Conservation (phyloP, 2,888 invertebrate species). For the Belgica antarctica region DNA sequence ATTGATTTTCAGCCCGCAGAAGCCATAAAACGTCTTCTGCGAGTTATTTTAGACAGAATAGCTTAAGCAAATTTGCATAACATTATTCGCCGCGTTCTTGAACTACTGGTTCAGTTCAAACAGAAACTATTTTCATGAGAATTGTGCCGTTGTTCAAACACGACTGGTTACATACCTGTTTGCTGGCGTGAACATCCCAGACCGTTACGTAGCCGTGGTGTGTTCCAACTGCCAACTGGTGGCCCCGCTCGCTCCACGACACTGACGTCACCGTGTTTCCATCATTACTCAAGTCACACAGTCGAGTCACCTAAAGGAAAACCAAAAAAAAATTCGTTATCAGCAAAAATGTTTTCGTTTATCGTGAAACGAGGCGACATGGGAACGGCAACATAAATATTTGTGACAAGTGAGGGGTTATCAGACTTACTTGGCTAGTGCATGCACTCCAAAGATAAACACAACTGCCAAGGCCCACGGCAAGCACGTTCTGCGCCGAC, state of each 20-base stretch:
- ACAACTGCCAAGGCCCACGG: constrained; percentile 95
- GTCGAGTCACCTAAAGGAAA: constrained; percentile 70
- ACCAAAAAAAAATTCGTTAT: background rate
- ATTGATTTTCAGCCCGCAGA: too few relatives aligned
- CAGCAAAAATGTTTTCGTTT: background rate
- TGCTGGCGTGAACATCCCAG: constrained; percentile 95
- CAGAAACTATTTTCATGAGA: constrained; percentile 15
- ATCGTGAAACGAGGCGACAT: too few relatives aligned
- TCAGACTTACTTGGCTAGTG: constrained; percentile 78
- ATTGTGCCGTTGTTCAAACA: background rate
- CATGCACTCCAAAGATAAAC: constrained; percentile 99
- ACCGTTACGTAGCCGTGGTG: constrained; percentile 96
- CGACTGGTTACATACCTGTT: constrained; percentile 61
- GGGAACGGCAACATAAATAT: background rate
- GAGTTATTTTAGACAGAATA: too few relatives aligned
- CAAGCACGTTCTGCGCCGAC: constrained; percentile 97
- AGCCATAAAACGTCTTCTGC: too few relatives aligned
- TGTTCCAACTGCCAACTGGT: constrained; percentile 95
- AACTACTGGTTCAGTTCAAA: constrained; percentile 10
- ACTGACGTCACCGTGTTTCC: constrained; percentile 97
- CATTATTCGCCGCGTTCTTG: constrained; percentile 15
- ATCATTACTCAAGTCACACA: constrained; percentile 92
- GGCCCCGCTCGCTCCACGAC: constrained; percentile 97
- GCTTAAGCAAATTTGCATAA: constrained; percentile 24
- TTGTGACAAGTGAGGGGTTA: constrained; percentile 9